phyloP scores from a whole-genome alignment of 2,797 vertebrate genomes.

The Protonibea diacanthus region DNA sequence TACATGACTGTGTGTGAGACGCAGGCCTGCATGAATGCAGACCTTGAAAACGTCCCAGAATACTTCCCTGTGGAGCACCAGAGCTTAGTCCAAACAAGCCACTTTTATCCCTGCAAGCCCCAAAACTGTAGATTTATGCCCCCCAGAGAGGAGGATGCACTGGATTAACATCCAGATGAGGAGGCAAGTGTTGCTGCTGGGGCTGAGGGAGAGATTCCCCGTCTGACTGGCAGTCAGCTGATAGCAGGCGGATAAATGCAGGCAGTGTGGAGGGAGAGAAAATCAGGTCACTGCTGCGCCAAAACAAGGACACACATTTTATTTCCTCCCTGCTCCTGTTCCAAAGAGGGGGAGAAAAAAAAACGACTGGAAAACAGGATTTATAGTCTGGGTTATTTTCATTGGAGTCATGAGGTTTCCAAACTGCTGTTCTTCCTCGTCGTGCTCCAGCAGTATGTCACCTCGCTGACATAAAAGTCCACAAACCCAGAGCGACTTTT shows the following conservation, averaged over 20 bases:
- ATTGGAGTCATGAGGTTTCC: constrained; percentile 67
- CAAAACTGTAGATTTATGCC: not conserved
- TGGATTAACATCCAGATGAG: constrained; percentile 33
- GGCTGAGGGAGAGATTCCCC: constrained; percentile 23
- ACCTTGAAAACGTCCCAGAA: constrained; percentile 22
- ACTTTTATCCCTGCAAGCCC: constrained; percentile 6
- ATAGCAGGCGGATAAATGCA: constrained; percentile 42
- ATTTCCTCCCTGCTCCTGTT: constrained; percentile 38
- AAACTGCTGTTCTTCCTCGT: constrained; percentile 53
- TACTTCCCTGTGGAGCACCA: constrained; percentile 22
- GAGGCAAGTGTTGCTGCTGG: constrained; percentile 3
- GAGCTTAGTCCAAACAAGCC: not conserved
- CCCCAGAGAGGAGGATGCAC: constrained; percentile 14
- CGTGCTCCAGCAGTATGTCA: constrained; percentile 36
- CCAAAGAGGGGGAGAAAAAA: not conserved
- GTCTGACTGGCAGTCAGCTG: constrained; percentile 58
- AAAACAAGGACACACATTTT: constrained; percentile 54
- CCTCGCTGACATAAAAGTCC: constrained; percentile 22
- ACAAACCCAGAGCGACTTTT: constrained; percentile 8
- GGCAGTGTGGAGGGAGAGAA: constrained; percentile 32
- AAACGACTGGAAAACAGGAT: constrained; percentile 52
- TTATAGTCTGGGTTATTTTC: constrained; percentile 66
- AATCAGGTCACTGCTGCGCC: constrained; percentile 57
- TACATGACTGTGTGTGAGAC: not conserved
- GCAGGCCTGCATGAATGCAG: not conserved